Evolutionary conservation across 1,140 invertebrate genomes (phyloP), one percentile per base, ranked within the genome.

Genomic region (Nymphalis io): DNA sequence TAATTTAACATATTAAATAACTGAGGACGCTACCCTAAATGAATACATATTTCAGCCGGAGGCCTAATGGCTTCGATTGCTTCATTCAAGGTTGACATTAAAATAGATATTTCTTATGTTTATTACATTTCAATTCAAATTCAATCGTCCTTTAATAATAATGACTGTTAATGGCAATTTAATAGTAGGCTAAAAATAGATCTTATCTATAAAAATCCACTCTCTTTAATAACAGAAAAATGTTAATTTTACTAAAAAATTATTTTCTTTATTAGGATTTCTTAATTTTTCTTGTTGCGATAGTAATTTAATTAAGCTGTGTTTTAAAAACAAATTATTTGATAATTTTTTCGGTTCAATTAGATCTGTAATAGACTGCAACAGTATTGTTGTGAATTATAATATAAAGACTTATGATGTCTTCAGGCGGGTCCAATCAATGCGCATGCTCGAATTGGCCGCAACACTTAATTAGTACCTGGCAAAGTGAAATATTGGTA

Each of bases 391-490:
- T 61, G 51, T 58, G 61, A 70, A 63, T 70, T 70, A 59, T 76
- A 80, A 76, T 78, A 79, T 76, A 72, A 80, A 80, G 82, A 88
- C 72, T 82, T 83, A 89, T 88, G 82, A 73, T 88, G 79, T 83
- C 87, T 87, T 71, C 80, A 60, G 85, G 87, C 87, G 74, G 68
- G 64, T 69, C 67, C 67, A 78, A 80, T 81, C 81, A 79, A 79
- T 85, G 85, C 78, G 81, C 83, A 84, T 80, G 80, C 74, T 82
- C 73, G 81, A 87, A 87, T 84, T 85, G 81, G 79, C 83, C 83
- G 80, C 82, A 74, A 72, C 76, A 79, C 75, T 88, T 89, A 89
- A 87, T 88, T 89, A 89, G 83, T 79, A 75, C 75, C 68, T 70
- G 76, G 70, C 70, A 76, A 81, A 82, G 79, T 82, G 84, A 83